A percentile compares a stretch with the other conserved stretches of the same genome.
Conservation (phyloP, 1,140 invertebrate species). For the Cardiocondyla obscurior region DNA sequence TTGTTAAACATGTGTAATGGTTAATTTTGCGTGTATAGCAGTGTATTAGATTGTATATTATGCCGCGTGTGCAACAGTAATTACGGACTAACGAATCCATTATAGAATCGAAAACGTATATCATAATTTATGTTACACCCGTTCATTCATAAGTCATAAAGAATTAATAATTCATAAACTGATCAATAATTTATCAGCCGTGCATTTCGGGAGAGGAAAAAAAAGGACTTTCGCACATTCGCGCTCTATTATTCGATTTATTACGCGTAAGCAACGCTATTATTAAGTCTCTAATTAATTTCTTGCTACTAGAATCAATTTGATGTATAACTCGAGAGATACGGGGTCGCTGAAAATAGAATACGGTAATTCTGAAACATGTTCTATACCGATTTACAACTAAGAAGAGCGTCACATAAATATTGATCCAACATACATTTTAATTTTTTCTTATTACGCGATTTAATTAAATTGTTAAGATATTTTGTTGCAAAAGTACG, state of each 20-base stretch:
- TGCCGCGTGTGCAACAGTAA: neutral
- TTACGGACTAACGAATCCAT: constrained; percentile 13
- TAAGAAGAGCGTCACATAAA: neutral
- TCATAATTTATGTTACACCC: neutral
- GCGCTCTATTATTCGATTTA: neutral
- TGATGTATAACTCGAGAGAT: neutral
- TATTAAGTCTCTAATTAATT: constrained; percentile 3
- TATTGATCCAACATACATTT: neutral
- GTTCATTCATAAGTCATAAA: constrained; percentile 1
- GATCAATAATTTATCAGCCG: constrained; percentile 6
- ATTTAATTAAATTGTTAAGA: neutral
- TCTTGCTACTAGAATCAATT: constrained; percentile 1
- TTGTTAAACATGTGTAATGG: neutral
- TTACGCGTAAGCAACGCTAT: neutral
- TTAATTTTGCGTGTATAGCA: neutral
- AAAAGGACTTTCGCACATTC: neutral
- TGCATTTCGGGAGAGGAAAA: neutral
- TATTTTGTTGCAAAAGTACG: neutral
- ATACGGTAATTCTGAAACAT: neutral
- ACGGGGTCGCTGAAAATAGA: neutral
- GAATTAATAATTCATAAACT: constrained; percentile 19
- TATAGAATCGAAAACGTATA: neutral
- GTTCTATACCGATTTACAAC: neutral
- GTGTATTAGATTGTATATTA: constrained; percentile 16
- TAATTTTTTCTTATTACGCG: neutral